Conservation (phyloP, 1,140 invertebrate genomes). For the Samia ricini region DNA sequence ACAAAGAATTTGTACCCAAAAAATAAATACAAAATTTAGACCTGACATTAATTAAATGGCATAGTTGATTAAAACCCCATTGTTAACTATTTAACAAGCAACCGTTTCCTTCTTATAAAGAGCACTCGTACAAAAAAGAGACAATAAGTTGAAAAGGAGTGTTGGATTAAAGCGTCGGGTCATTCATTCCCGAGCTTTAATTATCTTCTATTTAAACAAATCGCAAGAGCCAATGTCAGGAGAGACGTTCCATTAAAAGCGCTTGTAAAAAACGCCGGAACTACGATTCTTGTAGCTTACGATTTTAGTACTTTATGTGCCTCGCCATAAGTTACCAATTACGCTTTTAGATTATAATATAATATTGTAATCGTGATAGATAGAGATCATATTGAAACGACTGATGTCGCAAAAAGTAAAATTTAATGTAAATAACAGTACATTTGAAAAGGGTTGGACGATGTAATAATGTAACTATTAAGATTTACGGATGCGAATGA, state of each 20-base stretch:
- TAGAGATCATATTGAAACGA: no score
- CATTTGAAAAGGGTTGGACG: slow-evolving; percentile 57
- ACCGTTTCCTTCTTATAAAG: slow-evolving; percentile 60
- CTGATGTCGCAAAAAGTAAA: no score
- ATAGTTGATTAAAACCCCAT: slow-evolving; percentile 61
- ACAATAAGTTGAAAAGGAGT: slow-evolving; percentile 52
- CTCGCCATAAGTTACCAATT: no score
- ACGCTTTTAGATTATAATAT: no score
- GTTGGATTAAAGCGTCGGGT: slow-evolving; percentile 56
- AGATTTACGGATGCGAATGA: slow-evolving; percentile 59
- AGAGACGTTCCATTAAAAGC: slow-evolving; percentile 45
- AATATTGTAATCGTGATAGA: no score
- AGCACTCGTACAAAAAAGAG: slow-evolving; percentile 40
- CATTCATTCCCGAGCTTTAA: slow-evolving; percentile 69
- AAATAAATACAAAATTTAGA: slow-evolving; percentile 17
- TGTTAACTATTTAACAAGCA: slow-evolving; percentile 62
- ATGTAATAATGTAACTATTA: slow-evolving; percentile 39
- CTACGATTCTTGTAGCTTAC: no score
- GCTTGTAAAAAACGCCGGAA: slow-evolving; percentile 45
- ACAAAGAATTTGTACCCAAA: no score
- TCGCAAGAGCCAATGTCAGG: slow-evolving; percentile 55
- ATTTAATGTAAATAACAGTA: no score
- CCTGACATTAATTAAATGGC: slow-evolving; percentile 54
- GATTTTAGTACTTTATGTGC: no score
- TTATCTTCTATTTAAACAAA: slow-evolving; percentile 74